phyloP scores from a whole-genome alignment of 1,140 invertebrate genomes.

The Dufourea novaeangliae region DNA sequence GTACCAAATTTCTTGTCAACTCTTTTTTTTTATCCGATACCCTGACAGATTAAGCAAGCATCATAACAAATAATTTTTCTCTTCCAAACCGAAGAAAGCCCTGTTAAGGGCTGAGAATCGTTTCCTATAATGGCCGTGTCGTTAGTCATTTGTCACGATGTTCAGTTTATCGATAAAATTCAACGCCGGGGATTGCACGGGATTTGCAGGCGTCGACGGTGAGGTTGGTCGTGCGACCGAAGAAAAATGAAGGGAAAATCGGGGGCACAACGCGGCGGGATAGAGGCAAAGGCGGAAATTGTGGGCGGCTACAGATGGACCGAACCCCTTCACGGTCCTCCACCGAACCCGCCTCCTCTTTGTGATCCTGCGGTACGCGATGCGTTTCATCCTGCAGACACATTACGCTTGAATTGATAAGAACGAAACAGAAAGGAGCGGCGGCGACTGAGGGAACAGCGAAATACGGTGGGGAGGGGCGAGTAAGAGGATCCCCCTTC shows the following conservation, averaged over 20 bases:
- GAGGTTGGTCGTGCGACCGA: not conserved
- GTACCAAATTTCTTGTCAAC: too few relatives aligned
- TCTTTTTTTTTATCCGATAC: too few relatives aligned
- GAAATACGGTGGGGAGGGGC: conserved; percentile 5
- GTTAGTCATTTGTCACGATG: not conserved
- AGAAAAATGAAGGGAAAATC: conserved; percentile 32
- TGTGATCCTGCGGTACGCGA: conserved; percentile 42
- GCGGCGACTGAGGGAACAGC: conserved; percentile 26
- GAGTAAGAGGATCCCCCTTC: not conserved
- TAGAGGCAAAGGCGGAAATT: conserved; percentile 43
- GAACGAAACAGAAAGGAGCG: conserved; percentile 50
- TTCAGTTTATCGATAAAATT: conserved; percentile 12
- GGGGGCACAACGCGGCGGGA: not conserved
- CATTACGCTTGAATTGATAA: conserved; percentile 56
- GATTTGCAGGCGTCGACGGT: not conserved
- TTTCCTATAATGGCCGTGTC: not conserved
- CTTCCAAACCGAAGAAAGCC: too few relatives aligned
- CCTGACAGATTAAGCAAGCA: too few relatives aligned
- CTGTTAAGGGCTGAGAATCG: not conserved
- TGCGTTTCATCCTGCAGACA: conserved; percentile 53
- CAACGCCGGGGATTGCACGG: not conserved
- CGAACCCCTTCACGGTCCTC: conserved; percentile 46
- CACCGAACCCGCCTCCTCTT: conserved; percentile 31
- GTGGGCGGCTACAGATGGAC: conserved; percentile 47
- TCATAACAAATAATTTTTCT: too few relatives aligned